Evolutionary conservation across 2,797 vertebrate species (phyloP).

Genomic region (Poeciliopsis turneri): DNA sequence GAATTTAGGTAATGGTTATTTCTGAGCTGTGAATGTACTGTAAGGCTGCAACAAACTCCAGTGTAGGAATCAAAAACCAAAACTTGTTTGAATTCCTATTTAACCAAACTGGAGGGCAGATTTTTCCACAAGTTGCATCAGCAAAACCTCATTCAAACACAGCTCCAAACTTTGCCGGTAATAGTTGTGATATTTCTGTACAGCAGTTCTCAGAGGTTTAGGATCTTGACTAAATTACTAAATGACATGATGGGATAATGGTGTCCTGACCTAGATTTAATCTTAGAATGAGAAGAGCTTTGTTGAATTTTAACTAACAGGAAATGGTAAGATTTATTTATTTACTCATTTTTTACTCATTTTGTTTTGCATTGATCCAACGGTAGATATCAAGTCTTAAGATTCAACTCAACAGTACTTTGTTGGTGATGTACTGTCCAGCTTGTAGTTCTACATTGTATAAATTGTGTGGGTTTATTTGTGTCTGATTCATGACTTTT

Average conservation of each 20-base stretch:
- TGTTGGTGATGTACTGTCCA: background rate
- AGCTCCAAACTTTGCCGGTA: background rate
- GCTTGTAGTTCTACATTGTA: background rate
- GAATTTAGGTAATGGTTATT: background rate
- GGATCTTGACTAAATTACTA: background rate
- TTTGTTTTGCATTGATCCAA: background rate
- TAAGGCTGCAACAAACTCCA: background rate
- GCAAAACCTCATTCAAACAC: background rate
- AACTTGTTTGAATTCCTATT: background rate
- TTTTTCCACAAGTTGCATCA: background rate
- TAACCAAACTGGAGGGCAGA: background rate
- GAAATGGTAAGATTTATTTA: background rate
- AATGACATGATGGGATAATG: background rate
- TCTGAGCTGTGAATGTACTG: background rate
- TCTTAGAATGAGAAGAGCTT: background rate
- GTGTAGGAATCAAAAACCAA: background rate
- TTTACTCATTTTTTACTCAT: background rate
- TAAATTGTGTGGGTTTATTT: background rate
- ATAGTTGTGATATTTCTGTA: background rate
- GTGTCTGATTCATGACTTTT: background rate
- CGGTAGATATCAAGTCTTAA: background rate
- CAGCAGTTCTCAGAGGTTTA: background rate
- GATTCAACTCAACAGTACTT: background rate
- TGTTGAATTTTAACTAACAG: slow-evolving; percentile 3
- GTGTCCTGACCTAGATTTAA: background rate